Evolutionary conservation across 1,140 invertebrate genomes (phyloP), one percentile per base, ranked within the genome.

Genomic region (Pseudomyrmex concolor): DNA sequence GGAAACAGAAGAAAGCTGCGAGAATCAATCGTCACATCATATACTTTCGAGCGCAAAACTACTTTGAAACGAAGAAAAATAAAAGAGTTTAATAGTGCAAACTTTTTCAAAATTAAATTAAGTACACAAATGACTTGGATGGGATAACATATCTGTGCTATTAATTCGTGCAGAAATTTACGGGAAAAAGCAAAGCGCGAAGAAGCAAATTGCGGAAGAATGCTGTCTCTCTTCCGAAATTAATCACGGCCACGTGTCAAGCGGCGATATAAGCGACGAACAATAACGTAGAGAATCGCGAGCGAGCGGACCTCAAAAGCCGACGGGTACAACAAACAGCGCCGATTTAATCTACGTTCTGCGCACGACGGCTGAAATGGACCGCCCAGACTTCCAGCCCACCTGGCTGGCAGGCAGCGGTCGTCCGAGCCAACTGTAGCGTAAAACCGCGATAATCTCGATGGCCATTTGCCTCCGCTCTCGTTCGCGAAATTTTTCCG

Each of bases 391-490:
- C 50, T 55, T 7, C 59, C 22, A 81, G 57, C 50, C 45, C 77
- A 71, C 83, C 70, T n/a, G 59, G 62, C 70, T 74, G 63, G 68
- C 64, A 81, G 12, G 72, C 67, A 83, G 50, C 48, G 60, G 50
- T 82, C 80, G 64, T 80, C 48, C 82, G n/a, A 67, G 10, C 19
- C 22, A 77, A 84, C 72, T 59, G 82, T 88, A 85, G 83, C 87
- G 87, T 83, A 67, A 88, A 88, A 88, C 83, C 87, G 76, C 86
- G 86, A 88, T 88, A 88, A 88, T 88, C 86, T 88, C 86, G 51
- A 77, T 85, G 83, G 78, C 73, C 85, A 80, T 84, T 87, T 74
- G 63, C 62, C 63, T 80, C 66, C 63, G 19, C 25, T 43, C 43
- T 60, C 78, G 55, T 83, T 83, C 55, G 63, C 60, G 34, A 60